Evolutionary conservation across 2,888 invertebrate species (phyloP), one percentile per base, ranked within the genome.

Genomic region (Trissolcus japonicus): DNA sequence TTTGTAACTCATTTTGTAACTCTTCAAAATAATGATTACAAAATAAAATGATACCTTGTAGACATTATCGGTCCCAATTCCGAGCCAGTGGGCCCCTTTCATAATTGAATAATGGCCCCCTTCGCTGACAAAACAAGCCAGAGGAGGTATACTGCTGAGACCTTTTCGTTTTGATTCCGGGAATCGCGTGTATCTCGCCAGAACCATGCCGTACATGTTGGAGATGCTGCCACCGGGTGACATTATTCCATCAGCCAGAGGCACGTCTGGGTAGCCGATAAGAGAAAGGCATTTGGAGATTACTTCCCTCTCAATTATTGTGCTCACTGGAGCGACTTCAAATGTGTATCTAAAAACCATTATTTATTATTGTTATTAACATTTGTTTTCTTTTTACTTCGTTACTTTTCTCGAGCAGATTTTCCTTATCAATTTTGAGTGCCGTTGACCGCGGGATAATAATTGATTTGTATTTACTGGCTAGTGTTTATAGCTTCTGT

Each of bases 81-180:
- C 96, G 11, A 96, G 90, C 93, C 95, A 95, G 81, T 95, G 93
- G 0, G 94, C 94, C 6, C 94, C 94, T 89, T 96, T 95, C 83
- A 92, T 91, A 13, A 96, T 91, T 1, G 96, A 96, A 85, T 96
- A 97, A 87, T 97, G 97, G 43, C 94, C 92, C 85, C 95, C 95
- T 84, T 94, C 93, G 3, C 96, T 96, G 56, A 94, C 93, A 82
- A 95, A 95, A 43, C 94, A 89, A 0, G 93, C 93, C 80, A 96
- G 86, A 1, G 93, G 92, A 2, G 93, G 93, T 16, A 92, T 83
- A 11, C 89, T 90, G 69, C 90, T 91, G 84, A 94, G 88, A 1
- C 95, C 95, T 75, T 92, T 91, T 0, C 90, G 89, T 85, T 96
- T 96, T 1, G 93, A 91, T 4, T 93, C 90, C 0, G 96, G 96